Conservation (phyloP, 2,113 vertebrate species). For the Cavia porcellus region DNA sequence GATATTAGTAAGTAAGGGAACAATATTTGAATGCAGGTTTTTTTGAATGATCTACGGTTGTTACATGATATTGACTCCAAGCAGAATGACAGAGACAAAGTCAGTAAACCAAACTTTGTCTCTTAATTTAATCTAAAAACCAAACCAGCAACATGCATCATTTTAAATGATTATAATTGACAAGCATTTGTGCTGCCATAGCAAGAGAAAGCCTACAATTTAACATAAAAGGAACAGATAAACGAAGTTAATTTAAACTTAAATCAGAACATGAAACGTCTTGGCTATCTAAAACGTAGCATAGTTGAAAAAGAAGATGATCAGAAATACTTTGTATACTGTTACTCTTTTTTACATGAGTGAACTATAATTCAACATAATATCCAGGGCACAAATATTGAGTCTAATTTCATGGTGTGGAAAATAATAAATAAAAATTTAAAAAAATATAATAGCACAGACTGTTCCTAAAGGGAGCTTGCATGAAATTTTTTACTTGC, state of each 20-base stretch:
- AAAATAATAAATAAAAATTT: background rate
- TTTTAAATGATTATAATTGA: background rate
- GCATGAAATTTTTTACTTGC: background rate
- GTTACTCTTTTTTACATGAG: background rate
- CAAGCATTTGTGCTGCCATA: background rate
- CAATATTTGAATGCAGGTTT: background rate
- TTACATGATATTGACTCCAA: background rate
- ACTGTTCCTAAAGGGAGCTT: background rate
- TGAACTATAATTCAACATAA: background rate
- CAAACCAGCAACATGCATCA: background rate
- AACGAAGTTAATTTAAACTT: background rate
- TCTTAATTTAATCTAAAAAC: background rate
- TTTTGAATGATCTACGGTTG: background rate
- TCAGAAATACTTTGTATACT: background rate
- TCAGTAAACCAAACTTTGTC: background rate
- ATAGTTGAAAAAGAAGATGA: background rate
- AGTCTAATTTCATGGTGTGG: constrained; percentile 10
- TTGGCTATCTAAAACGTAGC: constrained; percentile 26
- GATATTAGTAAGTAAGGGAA: background rate
- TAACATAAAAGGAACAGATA: constrained; percentile 5
- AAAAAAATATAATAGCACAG: background rate
- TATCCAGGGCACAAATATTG: background rate
- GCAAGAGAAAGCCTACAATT: background rate
- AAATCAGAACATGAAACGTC: constrained; percentile 39
- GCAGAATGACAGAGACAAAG: background rate